Evolutionary conservation across 2,888 invertebrate genomes (phyloP).

Genomic region (Ceriagrion tenellum): DNA sequence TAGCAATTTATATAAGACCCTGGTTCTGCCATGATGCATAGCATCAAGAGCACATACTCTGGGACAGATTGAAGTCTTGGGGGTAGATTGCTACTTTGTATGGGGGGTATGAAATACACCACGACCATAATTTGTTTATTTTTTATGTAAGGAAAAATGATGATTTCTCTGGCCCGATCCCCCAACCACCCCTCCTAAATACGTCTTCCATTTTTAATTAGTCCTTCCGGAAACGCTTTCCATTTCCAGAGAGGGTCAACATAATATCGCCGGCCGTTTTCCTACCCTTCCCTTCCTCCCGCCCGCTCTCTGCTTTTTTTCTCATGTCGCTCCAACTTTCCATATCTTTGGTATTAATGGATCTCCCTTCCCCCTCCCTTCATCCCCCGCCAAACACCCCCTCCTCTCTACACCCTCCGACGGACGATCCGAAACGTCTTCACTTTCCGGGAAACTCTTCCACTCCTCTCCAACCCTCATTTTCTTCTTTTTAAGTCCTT

Average conservation of each 20-base stretch:
- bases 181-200: background rate
- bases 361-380: background rate
- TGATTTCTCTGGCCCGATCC: no score
- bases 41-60: no score
- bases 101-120: no score
- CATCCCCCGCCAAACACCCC: background rate
- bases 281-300: background rate
- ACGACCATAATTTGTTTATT: no score
- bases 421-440: background rate
- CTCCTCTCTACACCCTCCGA: background rate
- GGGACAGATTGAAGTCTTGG: no score
- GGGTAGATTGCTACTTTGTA: no score
- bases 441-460: conserved; percentile 16
- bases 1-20: no score
- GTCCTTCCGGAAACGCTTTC: conserved; percentile 44
- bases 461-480: background rate
- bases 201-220: conserved; percentile 45
- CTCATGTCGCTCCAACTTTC: conserved; percentile 3
- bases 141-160: no score
- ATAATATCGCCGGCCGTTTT: conserved; percentile 9
- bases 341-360: conserved; percentile 9
- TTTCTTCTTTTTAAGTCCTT: background rate
- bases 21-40: no score
- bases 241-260: conserved; percentile 33
- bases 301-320: background rate